Evolutionary conservation across 2,888 invertebrate genomes (phyloP).

Genomic region (Anagyrus pseudococci): DNA sequence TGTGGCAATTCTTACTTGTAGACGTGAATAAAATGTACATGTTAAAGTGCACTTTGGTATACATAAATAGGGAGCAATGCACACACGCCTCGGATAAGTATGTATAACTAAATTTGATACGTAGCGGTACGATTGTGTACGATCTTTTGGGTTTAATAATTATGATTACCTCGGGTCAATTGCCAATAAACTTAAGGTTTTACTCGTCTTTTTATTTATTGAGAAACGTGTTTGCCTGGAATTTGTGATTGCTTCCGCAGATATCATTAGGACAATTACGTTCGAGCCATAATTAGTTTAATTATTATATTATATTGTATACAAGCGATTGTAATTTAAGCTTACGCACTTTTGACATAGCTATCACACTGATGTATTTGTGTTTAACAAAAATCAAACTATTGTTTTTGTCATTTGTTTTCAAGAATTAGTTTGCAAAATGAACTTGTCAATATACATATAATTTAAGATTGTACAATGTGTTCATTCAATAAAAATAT

Average conservation of each 20-base stretch:
- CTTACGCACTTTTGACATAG: no score
- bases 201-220: no score
- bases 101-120: conserved; percentile 22
- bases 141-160: no score
- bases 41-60: conserved; percentile 22
- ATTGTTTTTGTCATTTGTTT: conserved; percentile 7
- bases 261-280: no score
- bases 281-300: no score
- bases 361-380: no score
- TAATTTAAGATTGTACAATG: conserved; percentile 31
- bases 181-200: no score
- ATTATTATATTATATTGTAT: no score
- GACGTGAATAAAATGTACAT: conserved; percentile 9
- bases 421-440: conserved; percentile 6
- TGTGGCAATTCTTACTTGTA: conserved; percentile 20
- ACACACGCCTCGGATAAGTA: conserved; percentile 18
- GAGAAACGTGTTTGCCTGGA: no score
- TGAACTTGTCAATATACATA: conserved; percentile 7
- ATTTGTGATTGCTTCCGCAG: no score
- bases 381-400: no score
- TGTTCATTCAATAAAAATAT: conserved; percentile 33
- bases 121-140: conserved; percentile 15
- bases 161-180: neutral
- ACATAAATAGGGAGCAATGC: conserved; percentile 21
- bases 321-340: no score